Evolutionary conservation across 2,113 vertebrate species (phyloP).

Genomic region (Trogon surrucura): DNA sequence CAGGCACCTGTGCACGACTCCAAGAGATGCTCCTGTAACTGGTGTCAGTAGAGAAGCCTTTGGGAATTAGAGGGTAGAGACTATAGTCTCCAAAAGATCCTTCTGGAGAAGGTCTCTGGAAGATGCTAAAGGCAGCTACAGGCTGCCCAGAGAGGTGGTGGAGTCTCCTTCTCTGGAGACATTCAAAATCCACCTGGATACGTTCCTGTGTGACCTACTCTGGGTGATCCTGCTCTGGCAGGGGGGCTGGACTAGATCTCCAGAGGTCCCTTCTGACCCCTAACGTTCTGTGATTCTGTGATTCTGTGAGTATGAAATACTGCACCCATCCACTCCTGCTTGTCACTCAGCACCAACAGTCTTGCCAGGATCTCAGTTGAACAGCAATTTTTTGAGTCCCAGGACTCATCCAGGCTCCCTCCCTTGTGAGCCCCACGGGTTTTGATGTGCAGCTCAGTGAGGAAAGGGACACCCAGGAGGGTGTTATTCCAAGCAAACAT

Average conservation of each 20-base stretch:
- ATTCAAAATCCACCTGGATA: too few species aligned
- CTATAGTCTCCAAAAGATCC: neutral
- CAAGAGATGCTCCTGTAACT: too few species aligned
- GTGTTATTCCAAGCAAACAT: neutral
- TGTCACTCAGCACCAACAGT: too few species aligned
- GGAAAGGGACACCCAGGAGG: neutral
- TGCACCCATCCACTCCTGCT: neutral
- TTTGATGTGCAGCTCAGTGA: neutral
- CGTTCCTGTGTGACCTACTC: too few species aligned
- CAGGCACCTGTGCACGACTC: neutral
- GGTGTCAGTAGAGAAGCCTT: neutral
- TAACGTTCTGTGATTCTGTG: too few species aligned
- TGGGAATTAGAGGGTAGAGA: neutral
- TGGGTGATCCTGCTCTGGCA: too few species aligned
- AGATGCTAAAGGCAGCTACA: neutral
- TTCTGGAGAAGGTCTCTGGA: neutral
- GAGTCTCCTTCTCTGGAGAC: too few species aligned
- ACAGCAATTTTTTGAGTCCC: neutral
- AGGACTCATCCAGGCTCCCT: neutral
- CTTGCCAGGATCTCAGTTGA: neutral
- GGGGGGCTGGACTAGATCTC: too few species aligned
- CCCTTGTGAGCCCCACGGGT: neutral
- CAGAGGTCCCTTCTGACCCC: too few species aligned
- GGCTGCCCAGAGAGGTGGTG: too few species aligned
- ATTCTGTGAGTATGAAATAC: neutral